Base-by-base conservation (phyloP, 2,797 vertebrate species). In the Stomatorhinus walkeri region DNA sequence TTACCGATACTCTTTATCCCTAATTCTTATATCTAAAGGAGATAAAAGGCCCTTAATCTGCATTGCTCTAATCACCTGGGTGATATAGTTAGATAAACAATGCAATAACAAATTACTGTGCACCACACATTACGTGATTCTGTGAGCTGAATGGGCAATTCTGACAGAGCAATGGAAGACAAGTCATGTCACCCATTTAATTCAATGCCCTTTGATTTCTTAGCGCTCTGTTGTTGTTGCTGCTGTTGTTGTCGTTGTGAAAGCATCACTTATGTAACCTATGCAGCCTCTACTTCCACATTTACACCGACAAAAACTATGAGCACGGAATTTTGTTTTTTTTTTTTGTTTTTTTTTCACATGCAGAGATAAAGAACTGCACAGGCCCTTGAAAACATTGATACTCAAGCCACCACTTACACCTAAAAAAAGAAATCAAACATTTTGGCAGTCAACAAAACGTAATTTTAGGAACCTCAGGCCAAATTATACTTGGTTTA, bases 391-490 rank as follows among this genome's bases (percentile, higher is more conserved):
- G 28, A 72, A 72, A 72, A 72, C 64, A 84, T 14, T 6, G 2
- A 85, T 28, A 85, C 49, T 32, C 85, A 93, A 89, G 36, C 93
- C 91, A 89, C 94, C 88, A 94, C 94, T 91, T 94, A 93, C 85
- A 19, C 88, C 88, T 79, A 56, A 52, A 90, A 87, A 90, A 90
- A 85, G 16, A 85, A 87, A 92, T 89, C 91, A 93, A 89, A 68
- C 87, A 89, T 52, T 91, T 89, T 93, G 93, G 93, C 93, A 92
- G 90, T 90, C 89, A 90, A 54, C 51, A 48, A 54, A 88, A 89
- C 89, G 89, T 93, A 28, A 92, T 93, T 92, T 94, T 92, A 92
- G 90, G 90, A 91, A 91, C 91, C 91, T 89, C 87, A 90, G 91
- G 93, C 89, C 32, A 90, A 93, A 92, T 92, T 89, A 52, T 81